Conservation (phyloP, 2,888 invertebrate species). For the Eupithecia tripunctaria region DNA sequence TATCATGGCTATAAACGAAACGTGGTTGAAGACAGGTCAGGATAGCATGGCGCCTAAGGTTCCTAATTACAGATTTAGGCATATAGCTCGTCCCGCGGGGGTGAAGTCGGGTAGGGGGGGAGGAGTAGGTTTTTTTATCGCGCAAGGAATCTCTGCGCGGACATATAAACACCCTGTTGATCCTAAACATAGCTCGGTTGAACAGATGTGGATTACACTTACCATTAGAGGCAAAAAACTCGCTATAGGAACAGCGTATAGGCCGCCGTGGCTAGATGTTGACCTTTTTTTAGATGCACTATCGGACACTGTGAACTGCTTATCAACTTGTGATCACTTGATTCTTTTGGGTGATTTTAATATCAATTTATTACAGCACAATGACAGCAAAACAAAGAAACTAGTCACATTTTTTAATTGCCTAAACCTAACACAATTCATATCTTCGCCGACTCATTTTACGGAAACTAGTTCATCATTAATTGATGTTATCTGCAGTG, state of each 20-base stretch:
- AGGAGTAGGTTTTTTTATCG: background rate
- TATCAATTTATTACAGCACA: background rate
- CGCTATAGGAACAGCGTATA: background rate
- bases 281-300: background rate
- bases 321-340: slow-evolving; percentile 1
- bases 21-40: background rate
- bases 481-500: no score
- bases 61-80: background rate
- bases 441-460: background rate
- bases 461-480: no score
- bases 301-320: background rate
- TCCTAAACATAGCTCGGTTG: slow-evolving; percentile 4
- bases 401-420: background rate
- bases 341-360: background rate
- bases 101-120: background rate
- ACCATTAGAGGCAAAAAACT: slow-evolving; percentile 1
- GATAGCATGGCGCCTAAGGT: background rate
- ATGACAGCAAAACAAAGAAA: background rate
- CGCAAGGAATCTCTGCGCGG: slow-evolving; percentile 2
- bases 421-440: background rate
- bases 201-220: slow-evolving; percentile 4
- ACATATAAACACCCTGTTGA: background rate
- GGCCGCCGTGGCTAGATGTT: background rate
- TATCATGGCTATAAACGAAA: background rate
- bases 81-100: background rate